A percentile compares a stretch with the other conserved stretches of the same genome.
These are phyloP conservation scores for Accipiter cooperii DNA, from an alignment of 2,113 vertebrate genomes.

Conservation along the genomic window DNA sequence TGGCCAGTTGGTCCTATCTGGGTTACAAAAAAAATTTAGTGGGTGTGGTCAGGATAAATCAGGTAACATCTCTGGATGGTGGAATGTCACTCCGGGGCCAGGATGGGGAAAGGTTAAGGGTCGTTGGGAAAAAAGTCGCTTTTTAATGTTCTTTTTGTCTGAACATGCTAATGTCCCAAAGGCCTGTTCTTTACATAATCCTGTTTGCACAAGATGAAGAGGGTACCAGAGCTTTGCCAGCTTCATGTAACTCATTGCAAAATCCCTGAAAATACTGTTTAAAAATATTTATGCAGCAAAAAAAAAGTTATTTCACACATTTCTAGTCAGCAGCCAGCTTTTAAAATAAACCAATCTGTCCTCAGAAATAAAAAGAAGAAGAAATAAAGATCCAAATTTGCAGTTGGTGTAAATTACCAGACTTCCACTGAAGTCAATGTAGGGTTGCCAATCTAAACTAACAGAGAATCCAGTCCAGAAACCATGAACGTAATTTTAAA, in stretches of 20 bases:
- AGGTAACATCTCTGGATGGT: background rate
- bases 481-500: background rate
- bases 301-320: conserved; percentile 59
- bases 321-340: conserved; percentile 39
- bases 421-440: background rate
- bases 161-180: background rate
- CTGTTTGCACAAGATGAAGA: conserved; percentile 39
- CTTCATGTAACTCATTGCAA: conserved; percentile 35
- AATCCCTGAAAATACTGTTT: conserved; percentile 53
- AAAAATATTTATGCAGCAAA: conserved; percentile 52
- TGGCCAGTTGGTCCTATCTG: background rate
- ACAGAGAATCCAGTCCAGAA: background rate
- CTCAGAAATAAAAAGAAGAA: conserved; percentile 50
- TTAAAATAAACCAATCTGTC: conserved; percentile 57
- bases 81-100: background rate
- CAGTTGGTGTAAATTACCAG: conserved; percentile 42
- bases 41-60: background rate
- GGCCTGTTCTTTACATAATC: conserved; percentile 26
- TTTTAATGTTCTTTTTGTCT: background rate
- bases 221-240: conserved; percentile 7
- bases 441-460: conserved; percentile 48
- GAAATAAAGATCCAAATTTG: conserved; percentile 44
- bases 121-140: background rate
- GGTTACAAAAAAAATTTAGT: background rate
- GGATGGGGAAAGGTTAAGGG: background rate